These are phyloP conservation scores for Poecilia picta DNA, from an alignment of 2,797 vertebrate species.

Conservation along the genomic window DNA sequence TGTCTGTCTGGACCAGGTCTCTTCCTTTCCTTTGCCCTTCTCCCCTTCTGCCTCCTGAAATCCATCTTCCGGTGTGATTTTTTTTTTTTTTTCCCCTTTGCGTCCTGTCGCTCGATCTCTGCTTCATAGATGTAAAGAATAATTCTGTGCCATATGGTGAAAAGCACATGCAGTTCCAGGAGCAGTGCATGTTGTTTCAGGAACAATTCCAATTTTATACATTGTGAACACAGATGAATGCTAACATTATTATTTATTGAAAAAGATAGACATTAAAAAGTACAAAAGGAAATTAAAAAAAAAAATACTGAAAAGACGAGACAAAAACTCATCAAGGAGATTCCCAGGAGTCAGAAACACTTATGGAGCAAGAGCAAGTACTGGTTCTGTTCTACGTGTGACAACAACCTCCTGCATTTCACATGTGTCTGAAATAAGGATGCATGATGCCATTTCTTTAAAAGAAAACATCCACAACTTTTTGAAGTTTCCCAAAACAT, in stretches of 20 bases:
- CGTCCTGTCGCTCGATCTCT: slow-evolving; percentile 1
- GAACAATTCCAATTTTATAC: background rate
- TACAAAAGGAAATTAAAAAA: background rate
- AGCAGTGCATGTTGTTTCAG: background rate
- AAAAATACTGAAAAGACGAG: background rate
- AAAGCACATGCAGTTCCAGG: slow-evolving; percentile 6
- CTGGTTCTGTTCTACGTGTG: background rate
- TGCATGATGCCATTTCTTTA: background rate
- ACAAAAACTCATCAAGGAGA: background rate
- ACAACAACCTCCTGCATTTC: background rate
- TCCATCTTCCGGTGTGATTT: slow-evolving; percentile 50
- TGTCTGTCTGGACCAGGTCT: slow-evolving; percentile 79
- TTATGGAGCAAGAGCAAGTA: background rate
- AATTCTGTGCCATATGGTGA: slow-evolving; percentile 63
- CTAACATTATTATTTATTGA: background rate
- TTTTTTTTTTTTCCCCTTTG: slow-evolving; percentile 4
- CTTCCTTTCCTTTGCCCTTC: slow-evolving; percentile 58
- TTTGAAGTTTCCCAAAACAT: background rate
- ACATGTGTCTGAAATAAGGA: background rate
- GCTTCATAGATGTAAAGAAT: slow-evolving; percentile 66
- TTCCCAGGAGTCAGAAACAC: background rate
- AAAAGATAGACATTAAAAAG: background rate
- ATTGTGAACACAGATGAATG: background rate
- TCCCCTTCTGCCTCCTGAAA: slow-evolving; percentile 63
- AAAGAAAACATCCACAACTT: background rate